Conservation (phyloP, 1,140 invertebrate genomes). For the Papilio xuthus region DNA sequence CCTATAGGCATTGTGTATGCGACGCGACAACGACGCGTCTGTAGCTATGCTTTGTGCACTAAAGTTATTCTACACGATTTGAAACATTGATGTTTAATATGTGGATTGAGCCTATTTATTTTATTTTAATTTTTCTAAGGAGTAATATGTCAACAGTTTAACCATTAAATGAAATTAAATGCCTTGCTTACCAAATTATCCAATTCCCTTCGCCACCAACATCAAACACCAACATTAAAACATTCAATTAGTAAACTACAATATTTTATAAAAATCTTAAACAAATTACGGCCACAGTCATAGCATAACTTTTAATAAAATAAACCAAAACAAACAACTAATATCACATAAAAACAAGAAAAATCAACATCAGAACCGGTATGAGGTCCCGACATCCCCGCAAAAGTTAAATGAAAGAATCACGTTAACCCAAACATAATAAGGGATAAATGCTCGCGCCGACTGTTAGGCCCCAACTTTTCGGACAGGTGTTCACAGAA, state of each 20-base stretch:
- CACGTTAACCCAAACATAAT: constrained; percentile 30
- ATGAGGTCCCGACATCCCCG: not conserved
- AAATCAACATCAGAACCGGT: constrained; percentile 6
- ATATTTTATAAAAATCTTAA: no score
- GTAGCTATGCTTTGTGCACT: not conserved
- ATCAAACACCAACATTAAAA: no score
- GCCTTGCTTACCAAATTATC: no score
- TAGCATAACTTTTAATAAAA: not conserved
- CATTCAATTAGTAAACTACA: no score
- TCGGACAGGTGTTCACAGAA: constrained; percentile 38
- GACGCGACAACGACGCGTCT: not conserved
- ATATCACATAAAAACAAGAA: not conserved
- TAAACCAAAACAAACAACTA: not conserved
- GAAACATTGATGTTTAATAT: not conserved
- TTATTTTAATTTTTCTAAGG: no score
- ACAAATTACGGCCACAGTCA: no score
- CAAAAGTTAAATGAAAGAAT: constrained; percentile 34
- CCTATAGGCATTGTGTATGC: not conserved
- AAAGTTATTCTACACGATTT: not conserved
- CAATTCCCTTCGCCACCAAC: no score
- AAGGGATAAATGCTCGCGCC: constrained; percentile 24
- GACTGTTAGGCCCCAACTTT: constrained; percentile 13
- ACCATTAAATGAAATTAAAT: no score
- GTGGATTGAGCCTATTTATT: no score
- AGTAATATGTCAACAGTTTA: no score